Evolutionary conservation across 1,140 invertebrate genomes (phyloP).

Genomic region (Lordiphosa stackelbergi): DNA sequence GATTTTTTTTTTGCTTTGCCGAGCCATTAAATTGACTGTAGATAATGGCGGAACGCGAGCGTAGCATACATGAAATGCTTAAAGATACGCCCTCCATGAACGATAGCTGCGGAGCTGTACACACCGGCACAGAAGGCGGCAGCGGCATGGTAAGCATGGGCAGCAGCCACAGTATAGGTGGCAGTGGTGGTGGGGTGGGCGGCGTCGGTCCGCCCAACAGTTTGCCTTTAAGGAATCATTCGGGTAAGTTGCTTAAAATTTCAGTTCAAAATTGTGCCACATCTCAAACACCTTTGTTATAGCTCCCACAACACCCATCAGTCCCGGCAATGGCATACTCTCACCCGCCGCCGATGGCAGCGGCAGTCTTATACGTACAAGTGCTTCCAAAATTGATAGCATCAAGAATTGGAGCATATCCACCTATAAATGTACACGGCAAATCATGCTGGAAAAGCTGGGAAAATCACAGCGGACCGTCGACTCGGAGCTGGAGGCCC

Average conservation of each 20-base stretch:
- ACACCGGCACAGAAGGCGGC: slow-evolving; percentile 82
- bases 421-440: slow-evolving; percentile 97
- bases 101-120: slow-evolving; percentile 86
- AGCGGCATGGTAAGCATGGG: slow-evolving; percentile 44
- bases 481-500: slow-evolving; percentile 89
- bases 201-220: slow-evolving; percentile 49
- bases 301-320: slow-evolving; percentile 76
- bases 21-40: slow-evolving; percentile 1
- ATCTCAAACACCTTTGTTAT: not conserved
- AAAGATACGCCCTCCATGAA: slow-evolving; percentile 89
- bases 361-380: slow-evolving; percentile 80
- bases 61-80: slow-evolving; percentile 92
- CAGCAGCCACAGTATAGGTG: slow-evolving; percentile 46
- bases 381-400: slow-evolving; percentile 89
- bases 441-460: slow-evolving; percentile 95
- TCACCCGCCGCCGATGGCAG: slow-evolving; percentile 56
- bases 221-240: slow-evolving; percentile 78
- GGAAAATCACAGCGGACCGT: slow-evolving; percentile 93
- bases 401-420: slow-evolving; percentile 97
- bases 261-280: too few relatives aligned
- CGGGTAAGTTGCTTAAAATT: slow-evolving; percentile 34
- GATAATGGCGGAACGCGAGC: slow-evolving; percentile 78
- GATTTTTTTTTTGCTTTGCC: slow-evolving; percentile 32
- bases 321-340: slow-evolving; percentile 57
- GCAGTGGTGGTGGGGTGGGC: slow-evolving; percentile 1